A percentile compares a stretch with the other conserved stretches of the same genome.
Evolutionary conservation across 2,113 vertebrate genomes (phyloP).

Genomic region (Porphyrio hochstetteri): DNA sequence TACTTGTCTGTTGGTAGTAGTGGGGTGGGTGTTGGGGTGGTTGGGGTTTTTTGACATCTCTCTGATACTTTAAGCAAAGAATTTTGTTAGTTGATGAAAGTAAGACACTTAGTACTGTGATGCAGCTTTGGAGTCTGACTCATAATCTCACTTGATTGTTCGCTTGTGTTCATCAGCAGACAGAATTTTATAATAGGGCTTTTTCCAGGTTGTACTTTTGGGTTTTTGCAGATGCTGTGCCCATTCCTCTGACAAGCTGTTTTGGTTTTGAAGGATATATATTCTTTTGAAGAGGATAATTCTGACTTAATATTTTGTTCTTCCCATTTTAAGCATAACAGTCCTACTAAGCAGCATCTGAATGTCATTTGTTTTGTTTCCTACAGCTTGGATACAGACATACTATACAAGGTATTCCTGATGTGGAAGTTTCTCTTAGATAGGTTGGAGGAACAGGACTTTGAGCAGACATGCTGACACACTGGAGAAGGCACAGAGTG

Average conservation of each 20-base stretch:
- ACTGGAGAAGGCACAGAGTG: background rate
- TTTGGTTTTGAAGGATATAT: background rate
- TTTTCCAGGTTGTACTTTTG: background rate
- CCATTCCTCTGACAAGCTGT: background rate
- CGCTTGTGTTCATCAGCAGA: background rate
- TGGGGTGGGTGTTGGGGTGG: background rate
- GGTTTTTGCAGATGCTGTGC: background rate
- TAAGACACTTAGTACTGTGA: background rate
- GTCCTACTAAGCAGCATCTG: background rate
- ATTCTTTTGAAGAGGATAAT: background rate
- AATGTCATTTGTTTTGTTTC: background rate
- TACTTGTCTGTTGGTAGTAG: background rate
- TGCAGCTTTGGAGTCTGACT: background rate
- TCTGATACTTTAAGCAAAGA: background rate
- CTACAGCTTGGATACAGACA: background rate
- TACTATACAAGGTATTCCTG: background rate
- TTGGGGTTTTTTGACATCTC: background rate
- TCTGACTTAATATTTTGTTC: background rate
- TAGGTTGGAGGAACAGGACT: background rate
- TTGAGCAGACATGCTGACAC: background rate
- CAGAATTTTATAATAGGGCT: background rate
- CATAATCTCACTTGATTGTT: background rate
- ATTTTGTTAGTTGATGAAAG: background rate
- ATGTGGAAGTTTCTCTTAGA: background rate
- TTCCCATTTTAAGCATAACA: background rate